Percentiles rank a stretch among this genome's conserved stretches.
These are phyloP conservation scores for Tetrax tetrax DNA, from an alignment of 2,113 vertebrate species.

Conservation along the genomic window DNA sequence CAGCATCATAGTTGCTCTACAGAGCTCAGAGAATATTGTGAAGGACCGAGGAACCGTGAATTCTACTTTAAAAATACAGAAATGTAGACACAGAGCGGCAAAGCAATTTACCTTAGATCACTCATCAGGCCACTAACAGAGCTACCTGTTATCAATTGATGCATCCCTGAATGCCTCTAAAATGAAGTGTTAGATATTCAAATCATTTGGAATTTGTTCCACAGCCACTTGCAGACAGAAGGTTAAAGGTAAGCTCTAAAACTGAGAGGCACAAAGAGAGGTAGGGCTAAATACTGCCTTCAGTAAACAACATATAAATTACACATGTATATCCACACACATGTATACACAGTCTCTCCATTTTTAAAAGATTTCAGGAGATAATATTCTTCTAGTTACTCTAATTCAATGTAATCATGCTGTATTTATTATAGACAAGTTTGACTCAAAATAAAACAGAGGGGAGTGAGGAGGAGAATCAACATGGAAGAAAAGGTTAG, in stretches of 20 bases:
- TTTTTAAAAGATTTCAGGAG: background rate
- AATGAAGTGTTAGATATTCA: background rate
- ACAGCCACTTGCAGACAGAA: background rate
- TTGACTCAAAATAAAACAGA: background rate
- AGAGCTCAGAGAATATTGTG: background rate
- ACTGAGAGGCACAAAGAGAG: background rate
- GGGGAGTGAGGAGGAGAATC: background rate
- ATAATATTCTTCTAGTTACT: background rate
- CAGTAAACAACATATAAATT: background rate
- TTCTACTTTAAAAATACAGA: background rate
- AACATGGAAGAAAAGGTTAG: background rate
- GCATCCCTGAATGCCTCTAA: background rate
- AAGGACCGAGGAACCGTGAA: background rate
- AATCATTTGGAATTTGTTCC: background rate
- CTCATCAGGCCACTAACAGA: background rate
- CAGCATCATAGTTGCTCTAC: background rate
- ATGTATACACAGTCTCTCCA: no score
- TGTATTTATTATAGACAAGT: background rate
- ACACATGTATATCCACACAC: accelerated
- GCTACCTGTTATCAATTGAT: background rate
- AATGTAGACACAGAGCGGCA: background rate
- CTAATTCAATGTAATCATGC: background rate
- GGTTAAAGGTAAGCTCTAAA: background rate
- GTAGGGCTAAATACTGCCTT: background rate
- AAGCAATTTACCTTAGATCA: background rate